Conservation (phyloP, 2,888 invertebrate species). For the Morinoia aosen region DNA sequence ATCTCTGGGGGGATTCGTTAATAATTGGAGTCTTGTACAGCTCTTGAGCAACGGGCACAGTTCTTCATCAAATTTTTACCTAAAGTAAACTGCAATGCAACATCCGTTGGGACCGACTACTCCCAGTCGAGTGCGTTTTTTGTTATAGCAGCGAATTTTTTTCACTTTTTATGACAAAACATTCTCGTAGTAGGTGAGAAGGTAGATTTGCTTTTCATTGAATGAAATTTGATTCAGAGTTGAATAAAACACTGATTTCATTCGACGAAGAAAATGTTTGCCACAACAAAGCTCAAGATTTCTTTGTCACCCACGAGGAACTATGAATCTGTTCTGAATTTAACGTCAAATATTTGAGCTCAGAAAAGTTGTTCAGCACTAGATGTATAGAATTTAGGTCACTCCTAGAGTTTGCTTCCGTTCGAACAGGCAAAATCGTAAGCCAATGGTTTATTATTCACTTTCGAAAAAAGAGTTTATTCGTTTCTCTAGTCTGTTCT, state of each 20-base stretch:
- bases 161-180: not conserved
- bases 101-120: not conserved
- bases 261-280: not conserved
- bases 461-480: not conserved
- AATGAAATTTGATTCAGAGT: not conserved
- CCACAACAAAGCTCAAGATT: not conserved
- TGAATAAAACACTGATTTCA: not conserved
- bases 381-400: not conserved
- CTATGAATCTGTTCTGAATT: not conserved
- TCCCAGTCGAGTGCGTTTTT: not conserved
- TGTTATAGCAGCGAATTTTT: not conserved
- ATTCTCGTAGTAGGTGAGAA: not conserved
- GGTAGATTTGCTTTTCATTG: not conserved
- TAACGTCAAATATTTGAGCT: not conserved
- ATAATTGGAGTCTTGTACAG: not conserved
- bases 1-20: not conserved
- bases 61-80: not conserved
- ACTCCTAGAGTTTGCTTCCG: not conserved
- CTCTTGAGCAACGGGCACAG: not conserved
- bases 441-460: not conserved
- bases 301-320: not conserved
- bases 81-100: not conserved
- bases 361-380: not conserved
- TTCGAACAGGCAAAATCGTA: not conserved
- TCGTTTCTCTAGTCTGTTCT: not conserved